Evolutionary conservation across 2,797 vertebrate genomes (phyloP), one percentile per base, ranked within the genome.

Genomic region (Furcifer pardalis): DNA sequence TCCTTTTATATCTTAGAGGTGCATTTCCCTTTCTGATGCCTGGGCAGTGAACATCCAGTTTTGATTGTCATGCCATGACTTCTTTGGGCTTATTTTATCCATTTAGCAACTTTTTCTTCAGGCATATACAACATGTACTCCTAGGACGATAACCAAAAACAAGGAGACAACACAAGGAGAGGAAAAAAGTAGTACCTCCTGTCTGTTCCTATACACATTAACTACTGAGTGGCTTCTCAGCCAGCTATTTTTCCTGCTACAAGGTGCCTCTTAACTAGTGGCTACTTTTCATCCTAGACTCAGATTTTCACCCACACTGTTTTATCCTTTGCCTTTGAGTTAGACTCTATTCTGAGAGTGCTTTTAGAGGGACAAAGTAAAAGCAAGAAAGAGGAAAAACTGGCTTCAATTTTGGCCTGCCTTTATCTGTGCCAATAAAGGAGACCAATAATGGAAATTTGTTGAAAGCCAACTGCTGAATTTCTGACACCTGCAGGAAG

Each of bases 251-350:
- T 44, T 30, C 40, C 10, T 4, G 21, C 68, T n/a, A 35, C 15
- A 5, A 4, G 15, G n/a, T 66, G 63, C 15, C 9, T 52, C 15
- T 52, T 52, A 52, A 52, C 49, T 52, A n/a, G 32, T 66, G 63
- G 5, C 65, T 68, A 27, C 35, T 68, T 32, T 35, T 68, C 35
- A 1, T 37, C 21, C 4, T 32, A 21, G 35, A 19, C n/a, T n/a
- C n/a, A n/a, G 21, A 56, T 35, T 37, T 12, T 9, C 40, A 30
- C 1, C 56, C 81, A 49, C 21, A 46, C 60, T 49, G 12, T 1
- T 40, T 27, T 40, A 32, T 85, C 27, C 71, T 46, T 85, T 80
- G 71, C 66, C n/a, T 68, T 66, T n/a, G n/a, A n/a, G n/a, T n/a
- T n/a, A 5, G n/a, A n/a, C 32, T 37, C 44, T 77, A 4, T 44